Percentiles rank a stretch among this genome's conserved stretches.
These are phyloP conservation scores for Sweltsa coloradensis DNA, from an alignment of 1,140 invertebrate species.

Conservation along the genomic window DNA sequence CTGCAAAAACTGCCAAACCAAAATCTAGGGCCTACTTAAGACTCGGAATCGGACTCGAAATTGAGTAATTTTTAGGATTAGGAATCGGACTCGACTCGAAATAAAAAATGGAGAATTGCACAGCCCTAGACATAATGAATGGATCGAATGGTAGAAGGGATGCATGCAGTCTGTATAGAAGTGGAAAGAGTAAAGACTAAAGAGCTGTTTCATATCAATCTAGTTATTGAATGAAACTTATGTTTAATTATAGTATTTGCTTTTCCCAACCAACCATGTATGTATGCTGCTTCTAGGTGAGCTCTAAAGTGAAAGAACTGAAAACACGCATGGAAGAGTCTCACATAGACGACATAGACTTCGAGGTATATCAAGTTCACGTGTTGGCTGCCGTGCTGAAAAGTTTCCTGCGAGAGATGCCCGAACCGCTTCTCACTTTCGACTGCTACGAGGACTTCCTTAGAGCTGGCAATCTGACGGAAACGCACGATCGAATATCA, in stretches of 20 bases:
- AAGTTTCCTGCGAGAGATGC: constrained; percentile 82
- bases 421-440: constrained; percentile 84
- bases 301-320: constrained; percentile 61
- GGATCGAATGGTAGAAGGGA: too few species aligned
- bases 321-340: constrained; percentile 60
- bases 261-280: too few species aligned
- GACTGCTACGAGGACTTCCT: constrained; percentile 92
- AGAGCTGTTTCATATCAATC: too few species aligned
- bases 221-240: not conserved
- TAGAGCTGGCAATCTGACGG: constrained; percentile 67
- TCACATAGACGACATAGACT: constrained; percentile 49
- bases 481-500: constrained; percentile 67
- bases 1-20: too few species aligned
- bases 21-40: too few species aligned
- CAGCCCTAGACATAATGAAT: too few species aligned
- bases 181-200: too few species aligned
- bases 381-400: constrained; percentile 87
- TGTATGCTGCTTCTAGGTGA: constrained; percentile 28
- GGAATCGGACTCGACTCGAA: too few species aligned
- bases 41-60: too few species aligned
- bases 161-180: too few species aligned
- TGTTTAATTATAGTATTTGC: constrained; percentile 1
- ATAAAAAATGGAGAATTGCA: too few species aligned
- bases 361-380: constrained; percentile 68
- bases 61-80: too few species aligned